Base-by-base conservation (phyloP, 1,140 invertebrate genomes). In the Diabrotica undecimpunctata region DNA sequence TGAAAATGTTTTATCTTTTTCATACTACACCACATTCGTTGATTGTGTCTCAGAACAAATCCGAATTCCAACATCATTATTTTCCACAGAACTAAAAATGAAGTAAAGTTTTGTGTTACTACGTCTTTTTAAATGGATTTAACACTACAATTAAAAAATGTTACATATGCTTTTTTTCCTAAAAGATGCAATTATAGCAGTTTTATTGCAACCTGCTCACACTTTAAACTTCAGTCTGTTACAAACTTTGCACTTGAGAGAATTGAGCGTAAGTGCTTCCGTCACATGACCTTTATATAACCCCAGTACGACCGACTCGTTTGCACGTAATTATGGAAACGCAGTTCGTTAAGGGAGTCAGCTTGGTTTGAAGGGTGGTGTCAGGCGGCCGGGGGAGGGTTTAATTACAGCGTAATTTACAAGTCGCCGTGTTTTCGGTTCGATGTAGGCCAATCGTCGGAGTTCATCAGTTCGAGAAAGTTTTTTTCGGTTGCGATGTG, bases 311-410 rank as follows among this genome's bases (percentile, higher is more conserved):
- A 64, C 67, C 69, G 70, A 74, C 70, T 72, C 72, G 72, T 74
- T 74, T 74, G 71, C 70, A 72, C 72, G 69, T 74, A 74, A 72
- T 74, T 74, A 74, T 72, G 70, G 70, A 63, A 69, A 72, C 70
- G 67, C 72, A 70, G 70, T 74, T 74, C 66, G 71, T 72, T 74
- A 63, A 66, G 35, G 61, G 59, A 55, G 67, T n/a, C 41, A 46
- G 41, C 41, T 46, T 46, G n/a, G 41, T 46, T 46, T 46, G 41
- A 46, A 46, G 41, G n/a, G 41, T 8, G 67, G 63, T 64, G 64
- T 58, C 46, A 54, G 65, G 66, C 66, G 66, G 36, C 10, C 6
- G 51, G 37, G 52, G 39, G 63, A 54, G 56, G 65, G 54, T 72
- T 72, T 74, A 74, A 74, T 74, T 72, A 74, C 66, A 62, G 52